Evolutionary conservation across 2,113 vertebrate genomes (phyloP), one percentile per base, ranked within the genome.

Genomic region (Oenanthe melanoleuca): DNA sequence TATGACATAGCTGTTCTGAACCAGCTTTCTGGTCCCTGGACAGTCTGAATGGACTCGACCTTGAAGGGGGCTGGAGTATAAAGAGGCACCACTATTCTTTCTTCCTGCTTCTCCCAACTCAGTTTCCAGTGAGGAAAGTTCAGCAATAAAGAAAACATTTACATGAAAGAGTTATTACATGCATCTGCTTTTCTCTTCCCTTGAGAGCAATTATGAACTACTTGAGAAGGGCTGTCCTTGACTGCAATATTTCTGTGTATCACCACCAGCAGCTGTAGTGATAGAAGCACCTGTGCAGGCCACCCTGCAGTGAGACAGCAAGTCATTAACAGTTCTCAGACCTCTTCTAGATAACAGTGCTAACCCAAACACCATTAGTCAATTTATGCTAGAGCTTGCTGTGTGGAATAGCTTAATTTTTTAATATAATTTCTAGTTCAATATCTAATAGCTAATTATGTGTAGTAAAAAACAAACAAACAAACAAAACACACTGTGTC

Each of bases 211-310:
- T 88, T 94, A 73, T 24, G 45, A 71, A 49, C 53, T 45, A 12
- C 69, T 92, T 82, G 71, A 55, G 83, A 83, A 94, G 79, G 71
- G 21, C 88, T 83, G 50, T 88, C 71, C 79, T 88, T 95, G 92
- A 92, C 57, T 25, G 37, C 28, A 60, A 33, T 70, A 12, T 87
- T 84, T 89, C 56, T 86, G 5, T 42, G 3, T 66, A 19, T 65
- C 84, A 59, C 34, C 50, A 55, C 60, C 71, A 80, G 42, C 49
- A 70, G 22, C 86, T 47, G 64, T 11, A 80, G 75, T 21, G 1
- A 12, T 53, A 44, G 37, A 78, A 45, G 63, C 52, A 57, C 49
- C 78, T 56, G 50, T 70, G 45, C 29, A 67, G 86, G 86, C 47
- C 80, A 67, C 65, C 42, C 75, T 87, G 73, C n/a, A 64, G 65